phyloP scores from a whole-genome alignment of 2,113 vertebrate species.

The Scytalopus superciliaris region DNA sequence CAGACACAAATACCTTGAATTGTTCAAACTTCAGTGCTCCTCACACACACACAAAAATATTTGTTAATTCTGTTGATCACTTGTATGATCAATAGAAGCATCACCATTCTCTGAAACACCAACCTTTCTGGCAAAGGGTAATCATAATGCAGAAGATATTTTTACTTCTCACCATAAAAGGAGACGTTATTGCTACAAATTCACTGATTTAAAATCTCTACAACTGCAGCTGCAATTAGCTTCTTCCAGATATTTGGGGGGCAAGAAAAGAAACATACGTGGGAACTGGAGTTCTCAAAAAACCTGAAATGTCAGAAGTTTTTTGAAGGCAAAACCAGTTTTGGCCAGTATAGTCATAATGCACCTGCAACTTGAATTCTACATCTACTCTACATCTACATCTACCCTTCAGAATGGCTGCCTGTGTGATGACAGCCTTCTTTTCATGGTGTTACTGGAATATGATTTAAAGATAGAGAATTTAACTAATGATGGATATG shows the following conservation, averaged over 20 bases:
- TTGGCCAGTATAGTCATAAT: neutral
- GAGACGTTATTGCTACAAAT: neutral
- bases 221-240: accelerated
- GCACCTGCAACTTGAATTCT: neutral
- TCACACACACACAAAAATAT: neutral
- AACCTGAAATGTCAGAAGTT: neutral
- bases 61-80: neutral
- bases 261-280: neutral
- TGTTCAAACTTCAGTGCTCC: neutral
- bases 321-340: neutral
- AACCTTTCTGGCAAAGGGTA: neutral
- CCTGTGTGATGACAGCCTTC: neutral
- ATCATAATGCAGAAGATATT: neutral
- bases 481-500: neutral
- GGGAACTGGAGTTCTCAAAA: neutral
- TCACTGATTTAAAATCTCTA: neutral
- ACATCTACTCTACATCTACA: neutral
- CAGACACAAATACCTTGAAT: neutral
- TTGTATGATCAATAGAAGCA: neutral
- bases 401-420: neutral
- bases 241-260: neutral
- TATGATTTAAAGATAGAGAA: neutral
- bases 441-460: neutral
- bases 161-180: neutral
- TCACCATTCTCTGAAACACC: neutral